Evolutionary conservation across 1,140 invertebrate species (phyloP).

Genomic region (Papilio polyxenes): DNA sequence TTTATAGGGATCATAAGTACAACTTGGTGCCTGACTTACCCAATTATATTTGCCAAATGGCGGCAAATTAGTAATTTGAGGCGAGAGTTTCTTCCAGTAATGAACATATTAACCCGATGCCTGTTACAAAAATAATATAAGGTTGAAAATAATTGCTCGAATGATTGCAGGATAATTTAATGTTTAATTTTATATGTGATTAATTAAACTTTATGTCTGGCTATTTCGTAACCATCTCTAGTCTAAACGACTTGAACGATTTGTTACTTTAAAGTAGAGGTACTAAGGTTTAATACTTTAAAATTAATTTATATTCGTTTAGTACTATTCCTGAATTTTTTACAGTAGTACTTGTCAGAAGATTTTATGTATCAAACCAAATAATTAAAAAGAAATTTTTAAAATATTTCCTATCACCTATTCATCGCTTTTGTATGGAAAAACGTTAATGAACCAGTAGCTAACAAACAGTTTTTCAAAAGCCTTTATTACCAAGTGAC

Average conservation of each 20-base stretch:
- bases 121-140: background rate
- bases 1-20: conserved; percentile 59
- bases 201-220: no score
- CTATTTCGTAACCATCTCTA: no score
- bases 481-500: conserved; percentile 11
- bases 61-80: conserved; percentile 72
- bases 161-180: no score
- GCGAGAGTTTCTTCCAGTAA: conserved; percentile 59
- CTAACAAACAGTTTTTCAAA: conserved; percentile 5
- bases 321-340: no score
- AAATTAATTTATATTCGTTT: no score
- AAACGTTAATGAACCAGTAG: background rate
- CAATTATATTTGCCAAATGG: conserved; percentile 78
- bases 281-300: no score
- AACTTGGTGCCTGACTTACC: conserved; percentile 56
- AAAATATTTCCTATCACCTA: background rate
- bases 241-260: no score
- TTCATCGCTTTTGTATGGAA: background rate
- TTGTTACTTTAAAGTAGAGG: no score
- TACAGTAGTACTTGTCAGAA: no score
- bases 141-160: background rate
- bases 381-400: background rate
- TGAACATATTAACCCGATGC: conserved; percentile 12
- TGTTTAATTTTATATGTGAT: no score
- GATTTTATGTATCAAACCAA: background rate